Evolutionary conservation across 2,113 vertebrate species (phyloP).

Genomic region (Ophiodon elongatus): DNA sequence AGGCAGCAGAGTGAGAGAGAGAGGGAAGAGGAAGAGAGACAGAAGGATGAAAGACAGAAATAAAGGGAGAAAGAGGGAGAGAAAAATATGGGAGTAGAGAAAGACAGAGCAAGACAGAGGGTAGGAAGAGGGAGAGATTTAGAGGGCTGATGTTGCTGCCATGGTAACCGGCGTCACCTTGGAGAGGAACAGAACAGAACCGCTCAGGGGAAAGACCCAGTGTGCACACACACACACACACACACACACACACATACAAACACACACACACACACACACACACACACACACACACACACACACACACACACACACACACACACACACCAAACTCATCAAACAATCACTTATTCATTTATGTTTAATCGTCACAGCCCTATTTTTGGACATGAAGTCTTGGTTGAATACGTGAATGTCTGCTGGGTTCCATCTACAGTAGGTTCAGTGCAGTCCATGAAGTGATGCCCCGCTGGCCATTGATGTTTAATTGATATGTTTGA

Average conservation of each 20-base stretch:
- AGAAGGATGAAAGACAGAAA: neutral
- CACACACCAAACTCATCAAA: constrained; percentile 57
- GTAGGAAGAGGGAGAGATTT: constrained; percentile 54
- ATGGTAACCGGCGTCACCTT: constrained; percentile 81
- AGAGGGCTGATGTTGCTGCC: constrained; percentile 80
- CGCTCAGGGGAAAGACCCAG: constrained; percentile 76
- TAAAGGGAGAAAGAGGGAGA: constrained; percentile 1
- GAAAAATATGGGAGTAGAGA: constrained; percentile 24
- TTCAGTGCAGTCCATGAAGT: constrained; percentile 17
- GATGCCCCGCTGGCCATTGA: constrained; percentile 48
- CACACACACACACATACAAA: constrained; percentile 33
- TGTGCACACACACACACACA: neutral
- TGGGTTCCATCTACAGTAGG: neutral
- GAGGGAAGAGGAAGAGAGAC: neutral
- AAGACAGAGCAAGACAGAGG: constrained; percentile 38
- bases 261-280: constrained; percentile 20
- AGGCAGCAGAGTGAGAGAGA: constrained; percentile 26
- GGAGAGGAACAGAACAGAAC: constrained; percentile 77
- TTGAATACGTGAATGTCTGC: constrained; percentile 34
- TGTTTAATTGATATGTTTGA: constrained; percentile 68
- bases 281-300: neutral
- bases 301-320: constrained; percentile 9
- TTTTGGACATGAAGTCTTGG: constrained; percentile 44
- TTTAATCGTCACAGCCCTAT: constrained; percentile 62
- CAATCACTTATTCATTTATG: constrained; percentile 63